Conservation (phyloP, 1,140 invertebrate genomes). For the Drosophila obscura region DNA sequence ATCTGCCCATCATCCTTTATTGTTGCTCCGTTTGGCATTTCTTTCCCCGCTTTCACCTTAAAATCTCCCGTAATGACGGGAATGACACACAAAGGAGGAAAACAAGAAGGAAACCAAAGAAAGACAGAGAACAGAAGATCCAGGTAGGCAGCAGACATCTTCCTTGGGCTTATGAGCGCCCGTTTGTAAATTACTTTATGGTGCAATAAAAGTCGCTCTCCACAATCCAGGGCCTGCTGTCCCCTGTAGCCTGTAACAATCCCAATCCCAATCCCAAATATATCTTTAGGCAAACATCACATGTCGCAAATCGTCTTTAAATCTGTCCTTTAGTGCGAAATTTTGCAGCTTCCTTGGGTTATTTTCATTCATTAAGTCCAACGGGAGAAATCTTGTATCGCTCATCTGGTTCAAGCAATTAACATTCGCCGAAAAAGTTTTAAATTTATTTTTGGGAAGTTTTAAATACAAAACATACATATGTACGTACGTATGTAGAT, state of each 20-base stretch:
- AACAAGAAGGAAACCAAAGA: slow-evolving; percentile 4
- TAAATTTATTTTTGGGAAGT: slow-evolving; percentile 11
- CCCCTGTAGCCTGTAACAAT: too few species aligned
- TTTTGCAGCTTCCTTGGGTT: slow-evolving; percentile 18
- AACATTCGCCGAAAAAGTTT: slow-evolving; percentile 7
- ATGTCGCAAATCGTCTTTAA: slow-evolving; percentile 53
- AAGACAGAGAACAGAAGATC: too few species aligned
- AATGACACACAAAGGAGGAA: slow-evolving; percentile 49
- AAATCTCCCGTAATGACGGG: slow-evolving; percentile 15
- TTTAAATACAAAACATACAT: not conserved
- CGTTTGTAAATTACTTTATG: slow-evolving; percentile 78
- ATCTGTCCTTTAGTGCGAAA: slow-evolving; percentile 32
- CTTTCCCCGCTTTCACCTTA: slow-evolving; percentile 64
- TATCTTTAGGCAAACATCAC: slow-evolving; percentile 4
- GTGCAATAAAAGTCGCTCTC: slow-evolving; percentile 44
- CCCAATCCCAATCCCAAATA: not conserved
- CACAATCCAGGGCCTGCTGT: slow-evolving; percentile 7
- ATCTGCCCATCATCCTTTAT: slow-evolving; percentile 24
- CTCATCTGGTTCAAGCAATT: slow-evolving; percentile 2
- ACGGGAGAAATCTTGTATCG: not conserved
- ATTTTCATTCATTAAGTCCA: slow-evolving; percentile 34
- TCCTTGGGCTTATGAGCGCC: slow-evolving; percentile 53
- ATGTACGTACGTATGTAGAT: too few species aligned
- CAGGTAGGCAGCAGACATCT: slow-evolving; percentile 48
- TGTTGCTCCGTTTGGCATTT: slow-evolving; percentile 6